These are phyloP conservation scores for Diprion similis DNA, from an alignment of 1,140 invertebrate genomes.

Conservation along the genomic window DNA sequence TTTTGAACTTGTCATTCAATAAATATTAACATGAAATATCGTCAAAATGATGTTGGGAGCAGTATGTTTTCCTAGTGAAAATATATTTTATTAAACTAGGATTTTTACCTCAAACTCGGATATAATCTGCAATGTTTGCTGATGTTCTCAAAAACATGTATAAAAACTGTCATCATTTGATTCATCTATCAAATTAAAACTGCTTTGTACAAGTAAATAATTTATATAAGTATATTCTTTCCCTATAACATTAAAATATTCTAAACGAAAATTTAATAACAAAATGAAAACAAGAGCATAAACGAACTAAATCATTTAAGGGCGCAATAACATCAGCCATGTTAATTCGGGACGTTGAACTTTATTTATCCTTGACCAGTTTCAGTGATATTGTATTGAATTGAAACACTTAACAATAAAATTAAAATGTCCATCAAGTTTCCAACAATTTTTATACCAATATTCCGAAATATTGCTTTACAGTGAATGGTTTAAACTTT, in stretches of 20 bases:
- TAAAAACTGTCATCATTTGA: background rate
- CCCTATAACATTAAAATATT: background rate
- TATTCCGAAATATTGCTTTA: background rate
- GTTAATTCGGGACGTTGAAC: constrained; percentile 1
- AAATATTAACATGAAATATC: background rate
- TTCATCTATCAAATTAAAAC: background rate
- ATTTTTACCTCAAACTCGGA: background rate
- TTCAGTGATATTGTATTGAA: background rate
- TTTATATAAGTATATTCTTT: background rate
- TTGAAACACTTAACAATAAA: background rate
- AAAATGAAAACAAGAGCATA: background rate
- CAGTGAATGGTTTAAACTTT: constrained; percentile 3
- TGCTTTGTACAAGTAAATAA: constrained; percentile 1
- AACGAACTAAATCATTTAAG: background rate
- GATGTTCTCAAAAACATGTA: background rate
- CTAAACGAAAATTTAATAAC: background rate
- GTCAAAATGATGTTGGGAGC: background rate
- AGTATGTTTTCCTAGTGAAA: background rate
- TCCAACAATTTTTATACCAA: background rate
- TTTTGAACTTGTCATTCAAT: background rate
- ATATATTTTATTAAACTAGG: background rate
- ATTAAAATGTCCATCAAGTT: background rate
- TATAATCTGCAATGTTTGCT: background rate
- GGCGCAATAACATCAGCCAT: background rate
- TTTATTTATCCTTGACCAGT: background rate